Evolutionary conservation across 2,113 vertebrate species (phyloP), one percentile per base, ranked within the genome.

Genomic region (Phrynosoma platyrhinos): DNA sequence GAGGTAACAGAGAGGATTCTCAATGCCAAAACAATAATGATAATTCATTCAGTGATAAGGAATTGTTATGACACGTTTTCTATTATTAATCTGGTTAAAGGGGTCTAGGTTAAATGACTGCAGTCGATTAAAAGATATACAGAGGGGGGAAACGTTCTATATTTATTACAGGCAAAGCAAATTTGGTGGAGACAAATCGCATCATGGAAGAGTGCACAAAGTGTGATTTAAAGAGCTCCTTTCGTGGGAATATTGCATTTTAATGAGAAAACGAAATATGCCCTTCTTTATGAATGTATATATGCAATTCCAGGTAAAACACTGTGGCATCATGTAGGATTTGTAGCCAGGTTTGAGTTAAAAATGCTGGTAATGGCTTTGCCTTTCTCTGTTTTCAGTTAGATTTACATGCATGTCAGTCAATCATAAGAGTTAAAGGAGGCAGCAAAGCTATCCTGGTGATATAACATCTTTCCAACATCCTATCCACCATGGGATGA

Each of bases 61-160:
- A 95, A 95, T 94, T 95, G 94, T 96, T 95, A 94, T 95, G 95
- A 95, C 95, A 94, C 85, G 18, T 89, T 95, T 95, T 95, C 82
- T 94, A 93, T 94, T 94, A 94, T 95, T 96, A 94, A 94, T 94
- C 89, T 92, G 89, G 83, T 95, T 95, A 91, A 83, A 93, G 90
- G 47, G 93, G 92, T 93, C 77, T 92, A 93, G 88, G 90, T 95
- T 95, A 95, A 96, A 93, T 96, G 89, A 93, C 92, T 91, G 21
- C 83, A 94, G 93, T 95, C 47, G 80, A 94, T 94, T 94, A 95
- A 96, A 95, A 94, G 91, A 92, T 93, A 96, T 79, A 96, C 91
- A 88, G 90, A 92, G 76, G 47, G 20, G 91, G 89, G 93, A 91
- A 93, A 79, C 58, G 86, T 90, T 93, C 84, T 76, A 87, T 93